These are phyloP conservation scores for Sebastes umbrosus DNA, from an alignment of 2,797 vertebrate species.

Conservation along the genomic window DNA sequence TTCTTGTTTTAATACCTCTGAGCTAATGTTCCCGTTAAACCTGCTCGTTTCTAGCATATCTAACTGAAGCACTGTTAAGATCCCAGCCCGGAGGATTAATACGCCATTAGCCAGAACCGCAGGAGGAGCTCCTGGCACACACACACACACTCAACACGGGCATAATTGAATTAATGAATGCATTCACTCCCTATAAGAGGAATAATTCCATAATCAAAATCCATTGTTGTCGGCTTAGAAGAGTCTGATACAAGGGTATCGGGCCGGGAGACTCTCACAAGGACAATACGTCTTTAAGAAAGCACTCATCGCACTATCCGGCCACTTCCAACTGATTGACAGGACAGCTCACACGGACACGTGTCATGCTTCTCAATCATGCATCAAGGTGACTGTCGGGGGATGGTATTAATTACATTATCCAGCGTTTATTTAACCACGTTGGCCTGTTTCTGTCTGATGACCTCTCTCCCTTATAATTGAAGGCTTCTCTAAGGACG, in stretches of 20 bases:
- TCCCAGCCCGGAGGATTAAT: slow-evolving; percentile 58
- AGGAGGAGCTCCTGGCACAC: slow-evolving; percentile 35
- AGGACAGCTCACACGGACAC: slow-evolving; percentile 21
- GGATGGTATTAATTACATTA: slow-evolving; percentile 64
- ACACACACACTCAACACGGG: background rate
- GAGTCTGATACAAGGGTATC: slow-evolving; percentile 23
- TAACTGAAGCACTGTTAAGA: slow-evolving; percentile 43
- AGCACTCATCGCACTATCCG: background rate
- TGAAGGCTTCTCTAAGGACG: slow-evolving; percentile 39
- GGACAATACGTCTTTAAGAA: slow-evolving; percentile 48
- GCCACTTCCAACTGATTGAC: slow-evolving; percentile 53
- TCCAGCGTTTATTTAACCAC: slow-evolving; percentile 54
- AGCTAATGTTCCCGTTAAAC: slow-evolving; percentile 33
- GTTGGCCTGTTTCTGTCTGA: slow-evolving; percentile 46
- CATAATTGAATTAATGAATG: slow-evolving; percentile 68
- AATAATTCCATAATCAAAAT: slow-evolving; percentile 60
- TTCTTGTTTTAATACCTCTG: slow-evolving; percentile 41
- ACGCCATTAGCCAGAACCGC: slow-evolving; percentile 49
- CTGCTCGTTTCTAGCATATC: slow-evolving; percentile 43
- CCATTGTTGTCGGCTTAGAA: slow-evolving; percentile 61
- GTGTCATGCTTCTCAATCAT: slow-evolving; percentile 47
- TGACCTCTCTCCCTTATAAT: slow-evolving; percentile 43
- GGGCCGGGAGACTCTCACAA: slow-evolving; percentile 40
- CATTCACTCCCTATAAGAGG: slow-evolving; percentile 41
- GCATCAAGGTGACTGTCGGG: slow-evolving; percentile 70